Evolutionary conservation across 2,888 invertebrate species (phyloP).

Genomic region (Agrypnus murinus): DNA sequence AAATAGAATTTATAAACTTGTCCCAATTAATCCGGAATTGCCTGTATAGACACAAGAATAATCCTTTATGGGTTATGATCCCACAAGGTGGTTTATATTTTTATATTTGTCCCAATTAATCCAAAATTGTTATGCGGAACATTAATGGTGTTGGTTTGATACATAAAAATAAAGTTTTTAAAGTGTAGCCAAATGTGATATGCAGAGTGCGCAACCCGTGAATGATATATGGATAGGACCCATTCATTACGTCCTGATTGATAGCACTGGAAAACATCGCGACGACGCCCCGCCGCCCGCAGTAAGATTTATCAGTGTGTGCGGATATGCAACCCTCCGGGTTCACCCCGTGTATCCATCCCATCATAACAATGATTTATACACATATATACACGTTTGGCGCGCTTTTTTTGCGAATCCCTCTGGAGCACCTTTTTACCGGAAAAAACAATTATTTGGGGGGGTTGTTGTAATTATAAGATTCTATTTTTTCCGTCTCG

Average conservation of each 20-base stretch:
- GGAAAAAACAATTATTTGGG: conserved; percentile 5
- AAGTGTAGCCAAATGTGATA: conserved; percentile 43
- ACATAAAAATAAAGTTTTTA: conserved; percentile 26
- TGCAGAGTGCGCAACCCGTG: conserved; percentile 59
- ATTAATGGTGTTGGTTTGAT: conserved; percentile 23
- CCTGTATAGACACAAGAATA: too few relatives aligned
- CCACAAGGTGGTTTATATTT: too few relatives aligned
- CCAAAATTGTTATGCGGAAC: background rate
- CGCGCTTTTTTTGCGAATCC: conserved; percentile 28
- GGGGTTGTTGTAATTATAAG: background rate
- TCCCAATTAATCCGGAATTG: too few relatives aligned
- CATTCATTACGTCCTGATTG: conserved; percentile 62
- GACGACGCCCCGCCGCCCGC: conserved; percentile 47
- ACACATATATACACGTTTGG: background rate
- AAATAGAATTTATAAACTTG: too few relatives aligned
- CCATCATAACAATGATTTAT: conserved; percentile 47
- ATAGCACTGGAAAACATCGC: conserved; percentile 55
- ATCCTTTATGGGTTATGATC: too few relatives aligned
- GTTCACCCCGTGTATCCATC: conserved; percentile 33
- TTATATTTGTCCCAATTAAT: background rate
- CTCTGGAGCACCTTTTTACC: conserved; percentile 12
- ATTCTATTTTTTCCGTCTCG: background rate
- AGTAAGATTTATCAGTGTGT: conserved; percentile 60
- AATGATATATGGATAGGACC: conserved; percentile 61
- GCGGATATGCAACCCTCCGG: conserved; percentile 58